These are phyloP conservation scores for Cuniculus paca DNA, from an alignment of 2,797 vertebrate genomes.

Conservation along the genomic window DNA sequence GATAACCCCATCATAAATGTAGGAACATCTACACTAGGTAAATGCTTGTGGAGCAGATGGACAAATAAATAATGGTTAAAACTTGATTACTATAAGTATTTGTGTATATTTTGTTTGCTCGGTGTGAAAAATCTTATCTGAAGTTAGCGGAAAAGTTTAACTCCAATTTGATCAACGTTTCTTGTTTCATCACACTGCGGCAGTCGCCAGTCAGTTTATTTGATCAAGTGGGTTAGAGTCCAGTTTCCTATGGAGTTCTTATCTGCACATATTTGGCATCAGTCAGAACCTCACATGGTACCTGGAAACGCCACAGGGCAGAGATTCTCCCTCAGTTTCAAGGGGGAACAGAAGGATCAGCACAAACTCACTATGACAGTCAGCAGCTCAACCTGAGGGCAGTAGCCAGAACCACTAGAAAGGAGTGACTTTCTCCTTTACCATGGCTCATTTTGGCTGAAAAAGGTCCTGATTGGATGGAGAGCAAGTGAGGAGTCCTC, in stretches of 20 bases:
- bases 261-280: background rate
- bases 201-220: background rate
- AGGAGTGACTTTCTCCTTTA: background rate
- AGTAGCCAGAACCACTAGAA: background rate
- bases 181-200: background rate
- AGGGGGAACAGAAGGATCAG: background rate
- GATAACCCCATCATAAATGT: background rate
- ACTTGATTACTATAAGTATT: background rate
- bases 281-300: background rate
- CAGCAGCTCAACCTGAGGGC: background rate
- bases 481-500: background rate
- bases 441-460: background rate
- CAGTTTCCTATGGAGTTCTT: background rate
- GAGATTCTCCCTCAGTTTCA: background rate
- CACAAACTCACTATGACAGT: background rate
- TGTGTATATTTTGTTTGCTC: background rate
- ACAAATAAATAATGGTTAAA: background rate
- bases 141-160: background rate
- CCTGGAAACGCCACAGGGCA: background rate
- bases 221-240: background rate
- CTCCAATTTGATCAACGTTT: background rate
- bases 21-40: background rate
- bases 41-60: background rate
- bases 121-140: conserved; percentile 15
- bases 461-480: background rate